Evolutionary conservation across 2,113 vertebrate species (phyloP).

Genomic region (Melanotaenia duboulayi): DNA sequence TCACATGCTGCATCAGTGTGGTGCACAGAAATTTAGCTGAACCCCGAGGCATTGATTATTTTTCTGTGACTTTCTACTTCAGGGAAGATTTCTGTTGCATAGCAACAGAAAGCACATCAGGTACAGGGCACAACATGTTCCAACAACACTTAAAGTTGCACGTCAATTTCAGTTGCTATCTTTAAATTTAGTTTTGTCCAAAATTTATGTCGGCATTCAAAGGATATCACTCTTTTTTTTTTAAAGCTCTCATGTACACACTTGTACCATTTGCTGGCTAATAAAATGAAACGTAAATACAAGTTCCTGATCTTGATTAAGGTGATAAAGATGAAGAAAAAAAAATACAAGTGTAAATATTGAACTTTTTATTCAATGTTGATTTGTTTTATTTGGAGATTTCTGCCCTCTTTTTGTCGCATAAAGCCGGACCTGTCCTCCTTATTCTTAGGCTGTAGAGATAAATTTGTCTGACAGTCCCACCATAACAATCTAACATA

Average conservation of each 20-base stretch:
- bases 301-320: background rate
- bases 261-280: background rate
- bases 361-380: background rate
- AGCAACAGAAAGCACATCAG: conserved; percentile 23
- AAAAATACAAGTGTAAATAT: background rate
- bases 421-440: no score
- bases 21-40: conserved; percentile 1
- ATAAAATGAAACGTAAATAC: background rate
- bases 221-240: background rate
- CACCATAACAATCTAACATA: background rate
- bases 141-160: background rate
- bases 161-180: background rate
- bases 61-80: conserved; percentile 20
- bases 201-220: background rate
- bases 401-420: background rate
- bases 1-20: conserved; percentile 13
- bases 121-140: background rate
- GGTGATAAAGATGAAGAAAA: background rate
- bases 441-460: no score
- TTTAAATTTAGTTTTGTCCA: background rate
- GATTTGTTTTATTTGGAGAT: background rate
- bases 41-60: conserved; percentile 33
- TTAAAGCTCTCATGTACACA: no score
- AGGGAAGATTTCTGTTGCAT: conserved; percentile 18
- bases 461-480: background rate